Evolutionary conservation across 1,140 invertebrate genomes (phyloP).

Genomic region (Phymastichus coffea): DNA sequence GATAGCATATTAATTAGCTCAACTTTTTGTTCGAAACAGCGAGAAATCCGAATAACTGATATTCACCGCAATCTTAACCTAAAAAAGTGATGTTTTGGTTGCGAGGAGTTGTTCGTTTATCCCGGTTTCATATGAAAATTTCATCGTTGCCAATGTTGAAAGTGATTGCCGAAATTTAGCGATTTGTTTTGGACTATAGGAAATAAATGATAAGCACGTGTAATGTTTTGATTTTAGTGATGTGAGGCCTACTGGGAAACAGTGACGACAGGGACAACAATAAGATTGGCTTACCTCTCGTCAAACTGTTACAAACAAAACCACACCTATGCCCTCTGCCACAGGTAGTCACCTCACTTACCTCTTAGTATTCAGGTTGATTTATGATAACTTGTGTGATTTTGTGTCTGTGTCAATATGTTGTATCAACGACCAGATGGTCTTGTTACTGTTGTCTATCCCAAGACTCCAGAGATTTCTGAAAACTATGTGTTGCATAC

Average conservation of each 20-base stretch:
- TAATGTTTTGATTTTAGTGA: constrained; percentile 21
- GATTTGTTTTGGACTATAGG: too few relatives aligned
- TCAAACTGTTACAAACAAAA: constrained; percentile 27
- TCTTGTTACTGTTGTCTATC: too few relatives aligned
- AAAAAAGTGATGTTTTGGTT: too few relatives aligned
- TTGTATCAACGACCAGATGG: neutral
- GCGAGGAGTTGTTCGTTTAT: too few relatives aligned
- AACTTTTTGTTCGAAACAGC: too few relatives aligned
- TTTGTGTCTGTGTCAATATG: neutral
- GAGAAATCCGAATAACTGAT: neutral
- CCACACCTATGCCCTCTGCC: constrained; percentile 29
- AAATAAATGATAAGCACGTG: neutral
- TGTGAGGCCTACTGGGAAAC: constrained; percentile 16
- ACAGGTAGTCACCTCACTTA: constrained; percentile 21
- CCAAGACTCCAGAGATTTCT: neutral
- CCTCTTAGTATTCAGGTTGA: neutral
- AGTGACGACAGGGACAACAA: constrained; percentile 16
- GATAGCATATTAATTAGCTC: too few relatives aligned
- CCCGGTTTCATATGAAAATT: too few relatives aligned
- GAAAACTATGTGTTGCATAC: constrained; percentile 15
- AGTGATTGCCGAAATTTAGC: too few relatives aligned
- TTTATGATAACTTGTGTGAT: neutral
- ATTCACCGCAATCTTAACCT: constrained; percentile 17
- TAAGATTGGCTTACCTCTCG: constrained; percentile 21
- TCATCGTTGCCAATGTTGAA: too few relatives aligned